Conservation (phyloP, 2,797 vertebrate species). For the Darevskia nairensis region DNA sequence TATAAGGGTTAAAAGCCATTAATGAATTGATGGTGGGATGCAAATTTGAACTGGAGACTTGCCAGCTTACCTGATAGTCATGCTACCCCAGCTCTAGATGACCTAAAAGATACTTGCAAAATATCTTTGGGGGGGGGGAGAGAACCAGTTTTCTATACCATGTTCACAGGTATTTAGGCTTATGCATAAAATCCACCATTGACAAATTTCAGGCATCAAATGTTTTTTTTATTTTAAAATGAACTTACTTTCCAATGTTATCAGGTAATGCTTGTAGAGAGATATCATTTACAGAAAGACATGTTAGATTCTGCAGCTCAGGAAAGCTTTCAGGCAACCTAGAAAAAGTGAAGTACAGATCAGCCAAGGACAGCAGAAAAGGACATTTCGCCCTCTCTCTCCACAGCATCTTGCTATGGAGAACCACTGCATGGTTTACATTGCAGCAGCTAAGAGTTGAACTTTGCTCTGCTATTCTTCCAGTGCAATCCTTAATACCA, state of each 20-base stretch:
- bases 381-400: neutral
- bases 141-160: neutral
- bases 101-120: neutral
- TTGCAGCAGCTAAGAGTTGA: neutral
- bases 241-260: slow-evolving; percentile 98
- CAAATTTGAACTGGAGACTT: neutral
- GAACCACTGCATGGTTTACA: neutral
- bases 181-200: neutral
- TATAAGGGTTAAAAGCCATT: neutral
- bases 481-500: neutral
- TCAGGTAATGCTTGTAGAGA: slow-evolving; percentile 95
- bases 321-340: slow-evolving; percentile 97
- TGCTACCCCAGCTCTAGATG: neutral
- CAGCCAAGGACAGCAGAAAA: slow-evolving; percentile 23
- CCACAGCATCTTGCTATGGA: neutral
- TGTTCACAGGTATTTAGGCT: neutral
- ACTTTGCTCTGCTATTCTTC: neutral
- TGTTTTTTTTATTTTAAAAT: neutral
- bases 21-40: neutral
- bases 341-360: slow-evolving; percentile 45
- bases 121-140: neutral
- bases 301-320: slow-evolving; percentile 92
- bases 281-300: slow-evolving; percentile 99
- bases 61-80: too few species aligned
- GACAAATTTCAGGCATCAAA: neutral